Evolutionary conservation across 2,888 invertebrate species (phyloP).

Genomic region (Lasioglossum villosulum): DNA sequence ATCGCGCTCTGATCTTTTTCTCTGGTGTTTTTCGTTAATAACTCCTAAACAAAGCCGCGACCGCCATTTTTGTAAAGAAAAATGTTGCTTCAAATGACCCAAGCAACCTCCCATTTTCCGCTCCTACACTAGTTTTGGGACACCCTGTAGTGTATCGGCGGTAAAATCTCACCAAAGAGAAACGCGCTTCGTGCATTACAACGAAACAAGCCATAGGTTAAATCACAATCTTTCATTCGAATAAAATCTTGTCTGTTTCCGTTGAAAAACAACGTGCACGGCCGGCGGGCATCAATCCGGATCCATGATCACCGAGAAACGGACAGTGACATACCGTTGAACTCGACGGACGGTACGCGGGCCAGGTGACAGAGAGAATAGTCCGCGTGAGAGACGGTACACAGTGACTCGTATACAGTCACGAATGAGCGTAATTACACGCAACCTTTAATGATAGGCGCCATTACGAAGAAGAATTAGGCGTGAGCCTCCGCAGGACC

Average conservation of each 20-base stretch:
- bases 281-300: neutral
- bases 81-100: too few relatives aligned
- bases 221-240: neutral
- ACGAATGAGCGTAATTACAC: slow-evolving; percentile 62
- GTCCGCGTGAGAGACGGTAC: slow-evolving; percentile 12
- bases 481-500: slow-evolving; percentile 65
- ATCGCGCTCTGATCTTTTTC: too few relatives aligned
- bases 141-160: too few relatives aligned
- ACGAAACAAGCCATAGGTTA: neutral
- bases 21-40: too few relatives aligned
- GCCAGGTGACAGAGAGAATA: neutral
- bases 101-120: too few relatives aligned
- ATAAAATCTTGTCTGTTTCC: neutral
- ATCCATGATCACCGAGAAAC: slow-evolving; percentile 23
- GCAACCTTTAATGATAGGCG: slow-evolving; percentile 75
- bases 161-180: too few relatives aligned
- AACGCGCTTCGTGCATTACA: too few relatives aligned
- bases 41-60: too few relatives aligned
- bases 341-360: neutral
- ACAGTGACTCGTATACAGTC: slow-evolving; percentile 46
- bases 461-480: slow-evolving; percentile 78
- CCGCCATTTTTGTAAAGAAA: too few relatives aligned
- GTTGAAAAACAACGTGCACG: slow-evolving; percentile 6
- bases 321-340: slow-evolving; percentile 28
- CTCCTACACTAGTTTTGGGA: too few relatives aligned